Evolutionary conservation across 2,113 vertebrate species (phyloP).

Genomic region (Actinemys pallida): DNA sequence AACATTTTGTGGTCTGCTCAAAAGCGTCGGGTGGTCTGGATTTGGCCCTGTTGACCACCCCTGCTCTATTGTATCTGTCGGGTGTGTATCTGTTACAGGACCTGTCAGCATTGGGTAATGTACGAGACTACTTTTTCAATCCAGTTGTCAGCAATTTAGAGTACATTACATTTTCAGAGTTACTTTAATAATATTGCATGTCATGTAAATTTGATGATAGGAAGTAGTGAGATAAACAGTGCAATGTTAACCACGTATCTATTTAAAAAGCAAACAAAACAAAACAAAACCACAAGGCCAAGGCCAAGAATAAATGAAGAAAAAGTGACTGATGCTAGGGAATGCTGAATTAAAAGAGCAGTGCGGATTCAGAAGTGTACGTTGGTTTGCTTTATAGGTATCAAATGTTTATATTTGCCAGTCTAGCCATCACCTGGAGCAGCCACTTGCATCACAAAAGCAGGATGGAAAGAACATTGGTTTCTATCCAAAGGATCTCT

Average conservation of each 20-base stretch:
- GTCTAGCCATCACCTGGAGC: conserved; percentile 32
- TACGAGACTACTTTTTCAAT: no score
- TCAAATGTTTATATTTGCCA: neutral
- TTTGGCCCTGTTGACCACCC: no score
- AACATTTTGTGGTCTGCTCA: no score
- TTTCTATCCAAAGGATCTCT: conserved; percentile 29
- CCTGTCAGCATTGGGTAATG: no score
- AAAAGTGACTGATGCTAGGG: neutral
- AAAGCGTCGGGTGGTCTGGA: no score
- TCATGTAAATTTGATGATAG: no score
- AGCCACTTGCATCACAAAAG: conserved; percentile 7
- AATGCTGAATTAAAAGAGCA: neutral
- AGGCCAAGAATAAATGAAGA: neutral
- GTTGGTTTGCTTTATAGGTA: neutral
- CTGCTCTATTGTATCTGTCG: no score
- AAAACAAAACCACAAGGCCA: neutral
- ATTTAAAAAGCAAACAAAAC: neutral
- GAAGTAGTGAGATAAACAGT: no score
- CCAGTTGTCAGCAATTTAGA: no score
- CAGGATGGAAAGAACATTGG: neutral
- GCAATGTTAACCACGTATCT: neutral
- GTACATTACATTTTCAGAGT: no score
- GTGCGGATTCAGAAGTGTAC: neutral
- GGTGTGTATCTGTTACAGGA: no score
- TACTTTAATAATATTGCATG: no score